Base-by-base conservation (phyloP, 2,113 vertebrate species). In the Rhea pennata region DNA sequence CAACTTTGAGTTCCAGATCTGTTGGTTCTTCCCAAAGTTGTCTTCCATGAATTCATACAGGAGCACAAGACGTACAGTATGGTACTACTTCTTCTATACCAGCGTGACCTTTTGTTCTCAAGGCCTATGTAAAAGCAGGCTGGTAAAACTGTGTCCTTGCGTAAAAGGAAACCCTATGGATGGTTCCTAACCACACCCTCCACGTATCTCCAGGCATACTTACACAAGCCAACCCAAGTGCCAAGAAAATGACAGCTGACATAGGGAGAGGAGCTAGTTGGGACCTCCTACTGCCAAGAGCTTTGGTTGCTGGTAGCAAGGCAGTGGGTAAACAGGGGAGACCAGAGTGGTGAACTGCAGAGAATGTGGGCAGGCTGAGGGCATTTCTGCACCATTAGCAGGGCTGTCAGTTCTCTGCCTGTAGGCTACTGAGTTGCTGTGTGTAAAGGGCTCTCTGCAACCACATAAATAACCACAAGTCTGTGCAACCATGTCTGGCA, bases 51-150 rank as follows among this genome's bases (percentile, higher is more conserved):
- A 27, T 24, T 10, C 39, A 40, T 44, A 29, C 56, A 33, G 56
- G 56, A 33, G 56, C 33, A 33, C 29, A 58, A 31, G 69, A 46
- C 33, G n/a, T 23, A 36, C 22, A 26, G 36, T 26, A 54, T 27
- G 23, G 67, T 21, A n/a, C 44, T 40, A 12, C 54, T 39, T 50
- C 50, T 73, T 50, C 14, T 22, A 48, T 19, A 31, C 20, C 58
- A 33, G 46, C 29, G 4, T 88, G 76, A 73, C 56, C 82, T 75
- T 70, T 95, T 85, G 39, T 61, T 88, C 82, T 92, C 31, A 23
- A 36, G 29, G 67, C 42, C 78, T 80, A 0, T 56, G 61, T 79
- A 90, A 92, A 86, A 24, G 31, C 12, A 71, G 87, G 69, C n/a
- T 83, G 46, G 51, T 9, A 61, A 72, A 84, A 80, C 20, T 58